Evolutionary conservation across 2,888 invertebrate species (phyloP), one percentile per base, ranked within the genome.

Genomic region (Mythimna loreyi): DNA sequence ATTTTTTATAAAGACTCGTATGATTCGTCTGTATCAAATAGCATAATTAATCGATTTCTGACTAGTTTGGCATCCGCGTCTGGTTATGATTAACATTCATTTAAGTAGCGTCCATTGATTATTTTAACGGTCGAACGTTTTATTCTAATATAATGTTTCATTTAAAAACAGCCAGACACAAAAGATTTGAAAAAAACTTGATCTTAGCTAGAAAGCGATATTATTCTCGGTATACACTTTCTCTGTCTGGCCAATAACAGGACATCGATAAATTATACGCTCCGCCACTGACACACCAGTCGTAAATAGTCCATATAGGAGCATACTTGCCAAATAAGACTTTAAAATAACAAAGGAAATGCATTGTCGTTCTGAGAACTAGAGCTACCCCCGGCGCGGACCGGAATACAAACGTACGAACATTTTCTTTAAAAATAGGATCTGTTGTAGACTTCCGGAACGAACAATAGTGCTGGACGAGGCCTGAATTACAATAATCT

Each of bases 391-490:
- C 61, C 13, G 55, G 8, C 64, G 40, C 45, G 75, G 83, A 21
- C 52, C 57, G 49, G 87, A 85, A 87, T 86, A 84, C 77, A 65
- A 81, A 85, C 57, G 40, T 57, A 53, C 56, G 40, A 40, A 62
- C 62, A 78, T 82, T 82, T 82, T 83, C 70, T 82, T 72, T 78
- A 80, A 80, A 83, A 84, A 83, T 76, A 84, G 85, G 85, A 86
- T 83, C 84, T 76, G 65, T 43, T 67, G 56, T 75, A 81, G 85
- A 85, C 89, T 88, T 89, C 89, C 89, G 84, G 75, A 79, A 76
- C n/a, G 77, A 82, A 87, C 89, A 88, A 87, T 87, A 77, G 82
- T 71, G 45, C 16, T 40, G 45, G 11, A 81, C 84, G 82, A 79
- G 86, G 71, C 71, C 28, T 55, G 86, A 82, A 86, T 88, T 43